Evolutionary conservation across 2,113 vertebrate genomes (phyloP).

Genomic region (Anthoscopus minutus): DNA sequence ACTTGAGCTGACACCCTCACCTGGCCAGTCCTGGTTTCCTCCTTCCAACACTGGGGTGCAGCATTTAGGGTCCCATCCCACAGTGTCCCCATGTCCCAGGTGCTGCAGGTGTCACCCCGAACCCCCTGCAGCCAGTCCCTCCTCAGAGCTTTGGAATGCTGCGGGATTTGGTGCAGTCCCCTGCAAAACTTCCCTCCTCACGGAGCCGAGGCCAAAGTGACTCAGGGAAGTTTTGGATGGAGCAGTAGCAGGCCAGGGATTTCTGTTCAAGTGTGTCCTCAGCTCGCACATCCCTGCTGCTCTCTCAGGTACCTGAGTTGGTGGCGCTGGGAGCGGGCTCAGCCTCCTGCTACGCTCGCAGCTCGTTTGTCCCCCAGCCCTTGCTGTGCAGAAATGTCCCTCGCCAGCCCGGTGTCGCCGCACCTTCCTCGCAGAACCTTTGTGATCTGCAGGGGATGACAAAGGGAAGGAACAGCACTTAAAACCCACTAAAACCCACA

Average conservation of each 20-base stretch:
- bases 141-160: not conserved
- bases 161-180: not conserved
- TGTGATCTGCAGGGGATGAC: slow-evolving; percentile 43
- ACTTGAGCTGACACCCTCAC: not conserved
- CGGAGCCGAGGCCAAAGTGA: not conserved
- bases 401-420: not conserved
- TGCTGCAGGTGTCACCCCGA: accelerated
- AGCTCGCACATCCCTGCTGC: not conserved
- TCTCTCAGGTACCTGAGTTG: accelerated
- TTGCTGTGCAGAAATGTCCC: not conserved
- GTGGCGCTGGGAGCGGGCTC: not conserved
- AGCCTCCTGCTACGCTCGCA: not conserved
- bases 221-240: not conserved
- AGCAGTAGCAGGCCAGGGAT: not conserved
- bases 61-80: not conserved
- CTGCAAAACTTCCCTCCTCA: not conserved
- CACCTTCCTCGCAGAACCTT: slow-evolving; percentile 14
- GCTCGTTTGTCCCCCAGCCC: not conserved
- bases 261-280: not conserved
- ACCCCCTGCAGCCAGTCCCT: not conserved
- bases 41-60: not conserved
- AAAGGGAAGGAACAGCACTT: slow-evolving; percentile 37
- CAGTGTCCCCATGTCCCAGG: accelerated
- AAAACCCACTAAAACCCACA: slow-evolving; percentile 44
- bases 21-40: accelerated